Evolutionary conservation across 2,797 vertebrate genomes (phyloP).

Genomic region (Apogon hyalosoma): DNA sequence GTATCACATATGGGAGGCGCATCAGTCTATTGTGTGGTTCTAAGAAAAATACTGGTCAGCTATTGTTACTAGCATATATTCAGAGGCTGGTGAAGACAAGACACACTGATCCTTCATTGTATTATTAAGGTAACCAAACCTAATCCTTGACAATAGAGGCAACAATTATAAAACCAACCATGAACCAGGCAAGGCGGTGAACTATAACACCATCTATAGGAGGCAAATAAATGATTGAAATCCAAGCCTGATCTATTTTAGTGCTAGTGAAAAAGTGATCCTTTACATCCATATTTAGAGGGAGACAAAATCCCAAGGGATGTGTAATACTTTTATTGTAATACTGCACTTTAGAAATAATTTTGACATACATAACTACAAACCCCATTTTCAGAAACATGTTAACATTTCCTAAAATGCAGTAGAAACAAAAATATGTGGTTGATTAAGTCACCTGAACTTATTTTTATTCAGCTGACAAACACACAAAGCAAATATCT

Average conservation of each 20-base stretch:
- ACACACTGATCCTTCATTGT: slow-evolving; percentile 25
- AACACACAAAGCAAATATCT: too few relatives aligned
- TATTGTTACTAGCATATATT: slow-evolving; percentile 43
- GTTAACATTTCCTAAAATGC: too few relatives aligned
- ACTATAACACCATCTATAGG: background rate
- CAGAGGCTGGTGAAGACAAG: slow-evolving; percentile 33
- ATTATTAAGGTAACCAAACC: slow-evolving; percentile 47
- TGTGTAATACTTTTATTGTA: too few relatives aligned
- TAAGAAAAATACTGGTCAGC: slow-evolving; percentile 16
- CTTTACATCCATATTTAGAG: too few relatives aligned
- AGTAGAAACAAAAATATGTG: too few relatives aligned
- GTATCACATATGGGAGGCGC: slow-evolving; percentile 25
- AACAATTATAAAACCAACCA: slow-evolving; percentile 27
- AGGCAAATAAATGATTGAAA: background rate
- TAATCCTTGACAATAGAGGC: slow-evolving; percentile 15
- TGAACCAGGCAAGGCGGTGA: slow-evolving; percentile 11
- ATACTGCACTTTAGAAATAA: too few relatives aligned
- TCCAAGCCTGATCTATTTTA: background rate
- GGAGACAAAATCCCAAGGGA: too few relatives aligned
- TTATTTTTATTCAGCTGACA: too few relatives aligned
- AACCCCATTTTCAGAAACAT: too few relatives aligned
- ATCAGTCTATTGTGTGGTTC: slow-evolving; percentile 14
- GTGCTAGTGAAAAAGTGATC: background rate
- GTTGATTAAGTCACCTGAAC: too few relatives aligned
- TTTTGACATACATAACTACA: too few relatives aligned